Conservation (phyloP, 2,888 invertebrate species). For the Limnephilus auricula region DNA sequence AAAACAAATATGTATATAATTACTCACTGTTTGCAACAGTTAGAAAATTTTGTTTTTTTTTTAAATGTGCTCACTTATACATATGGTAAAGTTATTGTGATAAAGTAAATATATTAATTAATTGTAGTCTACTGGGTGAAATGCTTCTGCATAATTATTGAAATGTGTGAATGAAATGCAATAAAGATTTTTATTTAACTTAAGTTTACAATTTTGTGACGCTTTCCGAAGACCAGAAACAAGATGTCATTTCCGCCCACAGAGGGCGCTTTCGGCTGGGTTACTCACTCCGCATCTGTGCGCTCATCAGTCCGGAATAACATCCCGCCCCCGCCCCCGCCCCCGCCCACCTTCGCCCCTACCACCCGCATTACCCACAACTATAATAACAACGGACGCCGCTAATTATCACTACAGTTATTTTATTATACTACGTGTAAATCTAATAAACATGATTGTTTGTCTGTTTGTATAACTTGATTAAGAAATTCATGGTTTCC, state of each 20-base stretch:
- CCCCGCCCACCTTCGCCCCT: neutral
- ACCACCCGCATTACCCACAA: neutral
- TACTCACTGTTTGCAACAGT: too few relatives aligned
- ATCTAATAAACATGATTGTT: neutral
- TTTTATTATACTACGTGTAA: neutral
- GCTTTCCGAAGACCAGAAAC: neutral
- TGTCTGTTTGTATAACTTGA: neutral
- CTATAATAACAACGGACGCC: neutral
- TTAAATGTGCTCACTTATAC: too few relatives aligned
- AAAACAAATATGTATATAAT: too few relatives aligned
- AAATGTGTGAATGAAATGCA: too few relatives aligned
- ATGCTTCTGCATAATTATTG: too few relatives aligned
- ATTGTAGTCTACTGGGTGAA: too few relatives aligned
- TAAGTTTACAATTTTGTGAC: neutral
- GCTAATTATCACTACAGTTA: neutral
- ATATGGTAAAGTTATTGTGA: too few relatives aligned
- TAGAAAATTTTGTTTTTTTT: too few relatives aligned
- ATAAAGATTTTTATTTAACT: neutral
- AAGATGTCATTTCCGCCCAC: constrained; percentile 2
- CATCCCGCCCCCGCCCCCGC: neutral
- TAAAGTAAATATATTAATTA: too few relatives aligned
- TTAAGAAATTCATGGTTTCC: neutral
- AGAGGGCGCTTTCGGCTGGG: neutral
- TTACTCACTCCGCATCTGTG: neutral
- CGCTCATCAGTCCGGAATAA: neutral